Evolutionary conservation across 2,797 vertebrate species (phyloP).

Genomic region (Masticophis lateralis): DNA sequence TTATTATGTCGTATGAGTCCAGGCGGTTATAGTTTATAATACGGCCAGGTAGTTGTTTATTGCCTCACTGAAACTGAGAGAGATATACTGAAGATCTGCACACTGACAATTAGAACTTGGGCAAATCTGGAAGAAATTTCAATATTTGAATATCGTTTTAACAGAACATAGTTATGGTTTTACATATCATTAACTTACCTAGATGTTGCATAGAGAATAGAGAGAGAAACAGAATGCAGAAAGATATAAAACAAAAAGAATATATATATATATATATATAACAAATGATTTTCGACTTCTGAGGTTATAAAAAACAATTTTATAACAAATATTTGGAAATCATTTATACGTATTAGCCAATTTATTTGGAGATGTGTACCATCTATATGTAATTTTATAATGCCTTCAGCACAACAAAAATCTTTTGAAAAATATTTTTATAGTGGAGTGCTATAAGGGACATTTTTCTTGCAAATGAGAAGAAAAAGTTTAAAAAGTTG

Average conservation of each 20-base stretch:
- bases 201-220: not conserved
- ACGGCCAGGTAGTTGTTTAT: not conserved
- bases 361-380: not conserved
- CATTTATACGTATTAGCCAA: not conserved
- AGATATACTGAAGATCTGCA: not conserved
- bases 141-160: not conserved
- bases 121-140: not conserved
- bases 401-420: not conserved
- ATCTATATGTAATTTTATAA: not conserved
- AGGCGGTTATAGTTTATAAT: not conserved
- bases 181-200: not conserved
- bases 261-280: too few species aligned
- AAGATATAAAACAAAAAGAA: not conserved
- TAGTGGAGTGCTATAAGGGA: not conserved
- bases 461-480: not conserved
- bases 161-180: not conserved
- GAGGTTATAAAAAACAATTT: not conserved
- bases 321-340: not conserved
- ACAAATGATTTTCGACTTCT: too few species aligned
- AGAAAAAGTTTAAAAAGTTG: not conserved
- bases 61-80: not conserved
- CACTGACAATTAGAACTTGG: not conserved
- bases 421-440: not conserved
- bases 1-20: not conserved
- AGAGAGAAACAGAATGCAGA: too few species aligned